Base-by-base conservation (phyloP, 2,888 invertebrate species). In the Synanthedon tipuliformis region DNA sequence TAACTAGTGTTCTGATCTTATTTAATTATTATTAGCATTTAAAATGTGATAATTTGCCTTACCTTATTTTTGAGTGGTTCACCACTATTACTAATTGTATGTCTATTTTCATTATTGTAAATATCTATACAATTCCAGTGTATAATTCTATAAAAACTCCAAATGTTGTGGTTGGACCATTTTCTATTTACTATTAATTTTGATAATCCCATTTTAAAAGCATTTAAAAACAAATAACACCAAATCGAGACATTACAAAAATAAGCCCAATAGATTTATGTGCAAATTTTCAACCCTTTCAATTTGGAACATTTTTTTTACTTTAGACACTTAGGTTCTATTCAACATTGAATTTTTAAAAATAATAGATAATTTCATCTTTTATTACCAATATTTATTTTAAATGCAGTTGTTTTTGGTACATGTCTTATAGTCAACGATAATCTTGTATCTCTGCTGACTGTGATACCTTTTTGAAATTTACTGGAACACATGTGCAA, bases 381-480 rank as follows among this genome's bases (percentile, higher is more conserved):
- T 73, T 78, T 81, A 78, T 77, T 81, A 50, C 82, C 83, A 69
- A 92, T 88, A 71, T 89, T 91, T 55, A 94, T 75, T 81, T 92
- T 93, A 71, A 95, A 89, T 79, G 91, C 91, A 53, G 91, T 90
- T 48, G 95, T 93, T 85, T 95, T 97, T 49, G 97, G 97, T 41
- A 98, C 97, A 89, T 96, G 93, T 72, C 98, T 89, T 62, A 98
- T 96, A 12, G 98, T 98, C 52, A 98, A 78, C 12, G 98, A 98
- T 59, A 97, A 84, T 66, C 98, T 90, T 5, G 93, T 94, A 10
- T 81, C 81, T 62, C 96, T 88, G 52, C 77, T 62, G 23, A 95
- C 64, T 52, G 73, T 77, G 55, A 91, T 83, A 41, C 91, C 92
- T 53, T 87, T 75, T 15, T 73, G 68, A 76, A 90, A 90, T 52